phyloP scores from a whole-genome alignment of 2,888 invertebrate species.

The Lottia gigantea region DNA sequence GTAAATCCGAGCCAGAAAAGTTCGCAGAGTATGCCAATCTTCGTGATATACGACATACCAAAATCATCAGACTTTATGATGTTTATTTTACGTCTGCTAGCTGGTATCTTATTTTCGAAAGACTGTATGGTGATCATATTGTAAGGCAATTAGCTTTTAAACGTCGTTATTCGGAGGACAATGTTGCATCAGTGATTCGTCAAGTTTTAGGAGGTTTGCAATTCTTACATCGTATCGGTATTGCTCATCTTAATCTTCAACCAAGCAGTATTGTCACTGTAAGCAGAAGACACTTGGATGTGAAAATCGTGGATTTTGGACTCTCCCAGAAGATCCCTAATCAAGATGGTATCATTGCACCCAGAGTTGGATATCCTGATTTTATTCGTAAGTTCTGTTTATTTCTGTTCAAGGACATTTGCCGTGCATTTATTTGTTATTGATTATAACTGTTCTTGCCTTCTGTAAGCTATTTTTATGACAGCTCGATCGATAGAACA shows the following conservation, averaged over 20 bases:
- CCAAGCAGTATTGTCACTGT: conserved; percentile 97
- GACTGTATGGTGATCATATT: conserved; percentile 87
- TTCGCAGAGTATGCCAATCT: conserved; percentile 87
- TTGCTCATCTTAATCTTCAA: conserved; percentile 74
- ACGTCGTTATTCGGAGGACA: conserved; percentile 92
- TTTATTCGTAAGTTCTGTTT: conserved; percentile 54
- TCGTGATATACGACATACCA: conserved; percentile 82
- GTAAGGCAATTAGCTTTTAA: conserved; percentile 87
- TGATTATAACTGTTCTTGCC: too few relatives aligned
- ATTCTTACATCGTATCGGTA: conserved; percentile 93
- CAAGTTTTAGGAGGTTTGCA: conserved; percentile 73
- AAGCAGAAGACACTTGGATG: conserved; percentile 70
- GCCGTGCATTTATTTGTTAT: too few relatives aligned
- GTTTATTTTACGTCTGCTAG: conserved; percentile 69
- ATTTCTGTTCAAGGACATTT: too few relatives aligned
- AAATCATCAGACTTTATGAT: conserved; percentile 75
- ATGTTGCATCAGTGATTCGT: conserved; percentile 85
- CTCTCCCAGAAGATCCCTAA: conserved; percentile 74
- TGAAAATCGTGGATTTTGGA: conserved; percentile 93
- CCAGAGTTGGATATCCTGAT: conserved; percentile 60
- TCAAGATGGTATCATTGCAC: conserved; percentile 47
- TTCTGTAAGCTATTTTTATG: too few relatives aligned
- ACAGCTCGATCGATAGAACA: too few relatives aligned
- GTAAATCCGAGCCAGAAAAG: conserved; percentile 70
- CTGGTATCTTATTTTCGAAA: conserved; percentile 69